phyloP scores from a whole-genome alignment of 2,888 invertebrate species.

The Linnaemya vulpina region DNA sequence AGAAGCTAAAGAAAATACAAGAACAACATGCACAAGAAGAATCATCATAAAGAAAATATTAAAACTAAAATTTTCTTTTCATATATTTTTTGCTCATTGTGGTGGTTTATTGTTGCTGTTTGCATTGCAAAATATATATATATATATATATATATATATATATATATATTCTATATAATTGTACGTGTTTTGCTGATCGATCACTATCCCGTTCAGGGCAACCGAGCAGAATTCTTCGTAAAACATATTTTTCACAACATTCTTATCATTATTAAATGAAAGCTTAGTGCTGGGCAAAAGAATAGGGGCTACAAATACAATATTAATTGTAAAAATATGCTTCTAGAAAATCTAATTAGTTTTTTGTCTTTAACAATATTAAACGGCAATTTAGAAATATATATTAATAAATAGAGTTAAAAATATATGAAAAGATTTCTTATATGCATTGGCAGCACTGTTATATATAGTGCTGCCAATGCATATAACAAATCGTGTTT shows the following conservation, averaged over 20 bases:
- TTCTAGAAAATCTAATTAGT: no score
- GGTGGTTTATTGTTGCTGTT: slow-evolving; percentile 20
- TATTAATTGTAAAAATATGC: no score
- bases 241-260: slow-evolving; percentile 27
- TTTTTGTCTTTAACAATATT: no score
- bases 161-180: slow-evolving; percentile 21
- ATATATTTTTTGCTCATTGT: slow-evolving; percentile 48
- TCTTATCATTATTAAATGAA: slow-evolving; percentile 11
- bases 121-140: slow-evolving; percentile 40
- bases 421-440: no score
- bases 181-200: slow-evolving; percentile 18
- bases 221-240: background rate
- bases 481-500: no score
- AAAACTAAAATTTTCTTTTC: slow-evolving; percentile 46
- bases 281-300: background rate
- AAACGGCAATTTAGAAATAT: no score
- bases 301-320: background rate
- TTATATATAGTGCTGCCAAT: no score
- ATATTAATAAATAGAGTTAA: no score
- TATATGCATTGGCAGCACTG: no score
- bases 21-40: slow-evolving; percentile 41
- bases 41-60: slow-evolving; percentile 47
- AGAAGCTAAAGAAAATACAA: slow-evolving; percentile 42
- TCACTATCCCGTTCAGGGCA: slow-evolving; percentile 35
- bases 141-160: no score